Percentiles rank a stretch among this genome's conserved stretches.
These are phyloP conservation scores for Halictus quadricinctus DNA, from an alignment of 2,888 invertebrate genomes.

Conservation along the genomic window DNA sequence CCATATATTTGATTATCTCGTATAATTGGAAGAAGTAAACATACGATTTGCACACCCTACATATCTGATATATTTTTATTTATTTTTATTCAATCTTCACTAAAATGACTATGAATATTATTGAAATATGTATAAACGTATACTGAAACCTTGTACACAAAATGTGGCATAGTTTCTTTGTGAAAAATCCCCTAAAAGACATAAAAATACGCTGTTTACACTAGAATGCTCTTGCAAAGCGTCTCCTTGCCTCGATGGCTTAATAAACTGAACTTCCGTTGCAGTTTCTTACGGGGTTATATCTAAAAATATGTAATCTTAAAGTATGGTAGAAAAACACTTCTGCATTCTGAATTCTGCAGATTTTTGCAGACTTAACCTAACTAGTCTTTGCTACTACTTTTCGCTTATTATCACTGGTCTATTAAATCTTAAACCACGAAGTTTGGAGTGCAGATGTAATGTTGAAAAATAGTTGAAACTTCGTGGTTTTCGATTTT, in stretches of 20 bases:
- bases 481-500: too few relatives aligned
- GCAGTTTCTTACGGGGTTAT: slow-evolving; percentile 1
- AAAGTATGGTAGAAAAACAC: too few relatives aligned
- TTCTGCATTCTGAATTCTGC: too few relatives aligned
- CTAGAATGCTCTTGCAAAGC: neutral
- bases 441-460: neutral
- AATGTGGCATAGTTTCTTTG: neutral
- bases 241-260: neutral
- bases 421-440: neutral
- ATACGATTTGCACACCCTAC: too few relatives aligned
- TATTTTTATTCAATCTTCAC: neutral
- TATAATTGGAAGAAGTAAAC: too few relatives aligned
- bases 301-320: neutral
- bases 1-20: too few relatives aligned
- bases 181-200: neutral
- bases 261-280: neutral
- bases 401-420: neutral
- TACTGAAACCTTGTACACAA: neutral
- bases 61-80: too few relatives aligned
- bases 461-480: neutral
- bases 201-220: neutral
- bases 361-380: neutral
- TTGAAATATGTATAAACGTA: neutral
- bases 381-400: neutral
- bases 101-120: neutral